These are phyloP conservation scores for Gallinago nigripennis DNA, from an alignment of 2,797 vertebrate genomes.

Conservation along the genomic window DNA sequence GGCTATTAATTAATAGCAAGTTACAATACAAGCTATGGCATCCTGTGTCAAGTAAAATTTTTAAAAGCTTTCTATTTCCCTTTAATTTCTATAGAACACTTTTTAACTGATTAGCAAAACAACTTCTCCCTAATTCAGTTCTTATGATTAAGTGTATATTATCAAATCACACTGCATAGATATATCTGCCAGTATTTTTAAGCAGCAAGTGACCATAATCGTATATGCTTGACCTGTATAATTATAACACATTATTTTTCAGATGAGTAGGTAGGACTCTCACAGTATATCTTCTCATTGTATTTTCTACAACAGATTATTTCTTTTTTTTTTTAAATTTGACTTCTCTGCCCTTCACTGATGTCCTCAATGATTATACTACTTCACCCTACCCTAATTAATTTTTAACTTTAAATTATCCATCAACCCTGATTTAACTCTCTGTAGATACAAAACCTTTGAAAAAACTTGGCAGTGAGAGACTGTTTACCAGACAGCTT, in stretches of 20 bases:
- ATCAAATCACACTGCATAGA: neutral
- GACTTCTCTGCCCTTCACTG: slow-evolving; percentile 22
- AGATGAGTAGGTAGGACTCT: neutral
- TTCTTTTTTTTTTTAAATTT: neutral
- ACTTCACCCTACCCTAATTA: slow-evolving; percentile 25
- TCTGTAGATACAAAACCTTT: neutral
- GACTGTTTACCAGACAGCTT: neutral
- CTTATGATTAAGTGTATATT: neutral
- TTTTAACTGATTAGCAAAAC: neutral
- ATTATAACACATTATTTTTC: slow-evolving; percentile 10
- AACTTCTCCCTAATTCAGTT: neutral
- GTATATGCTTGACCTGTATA: neutral
- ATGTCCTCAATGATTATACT: neutral
- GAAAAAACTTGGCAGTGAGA: neutral
- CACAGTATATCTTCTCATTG: neutral
- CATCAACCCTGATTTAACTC: neutral
- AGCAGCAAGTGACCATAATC: neutral
- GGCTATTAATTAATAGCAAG: neutral
- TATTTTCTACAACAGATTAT: neutral
- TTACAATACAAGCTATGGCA: neutral
- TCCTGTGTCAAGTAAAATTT: neutral
- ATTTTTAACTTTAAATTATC: slow-evolving; percentile 39
- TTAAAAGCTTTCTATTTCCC: neutral
- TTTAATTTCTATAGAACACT: neutral
- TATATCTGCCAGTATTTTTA: neutral